A percentile compares a stretch with the other conserved stretches of the same genome.
Evolutionary conservation across 2,888 invertebrate species (phyloP).

Genomic region (Carpatolechia fugitivella): DNA sequence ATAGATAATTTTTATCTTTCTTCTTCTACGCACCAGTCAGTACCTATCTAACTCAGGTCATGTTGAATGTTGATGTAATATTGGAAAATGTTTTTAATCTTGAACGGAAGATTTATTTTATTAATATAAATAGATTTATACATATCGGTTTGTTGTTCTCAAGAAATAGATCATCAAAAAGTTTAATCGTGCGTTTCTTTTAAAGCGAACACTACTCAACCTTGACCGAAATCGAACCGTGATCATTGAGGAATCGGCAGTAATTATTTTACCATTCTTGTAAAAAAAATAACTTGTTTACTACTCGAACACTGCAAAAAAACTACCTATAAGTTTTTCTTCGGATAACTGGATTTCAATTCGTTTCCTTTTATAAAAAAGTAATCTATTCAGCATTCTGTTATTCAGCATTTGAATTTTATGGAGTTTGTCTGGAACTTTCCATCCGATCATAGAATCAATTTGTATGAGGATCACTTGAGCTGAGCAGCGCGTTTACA

Average conservation of each 20-base stretch:
- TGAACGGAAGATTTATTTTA: neutral
- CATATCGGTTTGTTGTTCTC: no score
- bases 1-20: no score
- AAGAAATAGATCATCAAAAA: no score
- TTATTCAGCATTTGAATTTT: slow-evolving; percentile 42
- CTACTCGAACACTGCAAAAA: slow-evolving; percentile 7
- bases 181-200: no score
- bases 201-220: no score
- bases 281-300: slow-evolving; percentile 43
- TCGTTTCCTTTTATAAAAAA: slow-evolving; percentile 44
- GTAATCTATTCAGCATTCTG: slow-evolving; percentile 30
- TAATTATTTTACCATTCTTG: no score
- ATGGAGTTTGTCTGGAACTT: slow-evolving; percentile 45
- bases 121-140: no score
- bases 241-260: no score
- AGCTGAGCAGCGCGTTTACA: slow-evolving; percentile 14
- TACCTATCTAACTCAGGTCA: no score
- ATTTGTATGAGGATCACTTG: slow-evolving; percentile 22
- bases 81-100: slow-evolving; percentile 18
- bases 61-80: slow-evolving; percentile 29
- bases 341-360: slow-evolving; percentile 38
- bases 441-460: slow-evolving; percentile 38
- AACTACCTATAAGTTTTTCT: slow-evolving; percentile 24
- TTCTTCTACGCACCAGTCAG: no score
- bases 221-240: no score